These are phyloP conservation scores for Ceyx cyanopectus DNA, from an alignment of 2,113 vertebrate genomes.

Conservation along the genomic window DNA sequence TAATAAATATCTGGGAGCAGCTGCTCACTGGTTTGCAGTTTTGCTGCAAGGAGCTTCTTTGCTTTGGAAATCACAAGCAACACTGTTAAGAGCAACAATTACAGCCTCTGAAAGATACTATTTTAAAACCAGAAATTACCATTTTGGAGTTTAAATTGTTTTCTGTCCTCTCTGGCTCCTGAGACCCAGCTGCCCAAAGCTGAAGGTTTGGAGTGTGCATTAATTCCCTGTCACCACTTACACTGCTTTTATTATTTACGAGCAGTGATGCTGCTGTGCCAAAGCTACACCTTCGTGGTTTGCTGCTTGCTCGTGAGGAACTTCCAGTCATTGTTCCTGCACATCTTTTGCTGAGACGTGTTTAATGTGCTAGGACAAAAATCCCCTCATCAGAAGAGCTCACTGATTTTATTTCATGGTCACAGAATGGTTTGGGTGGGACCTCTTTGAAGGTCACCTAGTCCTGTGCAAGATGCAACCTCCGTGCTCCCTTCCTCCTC, in stretches of 20 bases:
- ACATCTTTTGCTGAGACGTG: neutral
- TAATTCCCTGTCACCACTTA: neutral
- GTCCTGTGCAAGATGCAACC: neutral
- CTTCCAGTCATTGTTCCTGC: neutral
- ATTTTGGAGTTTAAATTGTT: neutral
- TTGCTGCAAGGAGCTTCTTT: neutral
- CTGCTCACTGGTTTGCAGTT: neutral
- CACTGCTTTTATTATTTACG: neutral
- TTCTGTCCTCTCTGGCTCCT: neutral
- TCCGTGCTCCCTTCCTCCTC: neutral
- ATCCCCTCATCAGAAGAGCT: neutral
- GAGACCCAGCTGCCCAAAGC: neutral
- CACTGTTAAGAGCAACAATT: no score
- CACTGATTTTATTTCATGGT: neutral
- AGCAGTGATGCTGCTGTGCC: neutral
- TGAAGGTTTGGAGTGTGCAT: neutral
- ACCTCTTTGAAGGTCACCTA: no score
- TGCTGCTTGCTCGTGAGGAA: neutral
- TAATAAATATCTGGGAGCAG: neutral
- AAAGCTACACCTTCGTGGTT: neutral
- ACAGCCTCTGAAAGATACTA: neutral
- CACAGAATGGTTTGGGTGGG: no score
- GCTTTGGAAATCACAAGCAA: neutral
- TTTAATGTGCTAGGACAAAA: neutral
- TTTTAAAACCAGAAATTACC: neutral